Evolutionary conservation across 2,888 invertebrate genomes (phyloP), one percentile per base, ranked within the genome.

Genomic region (Drosophila multiciliata): DNA sequence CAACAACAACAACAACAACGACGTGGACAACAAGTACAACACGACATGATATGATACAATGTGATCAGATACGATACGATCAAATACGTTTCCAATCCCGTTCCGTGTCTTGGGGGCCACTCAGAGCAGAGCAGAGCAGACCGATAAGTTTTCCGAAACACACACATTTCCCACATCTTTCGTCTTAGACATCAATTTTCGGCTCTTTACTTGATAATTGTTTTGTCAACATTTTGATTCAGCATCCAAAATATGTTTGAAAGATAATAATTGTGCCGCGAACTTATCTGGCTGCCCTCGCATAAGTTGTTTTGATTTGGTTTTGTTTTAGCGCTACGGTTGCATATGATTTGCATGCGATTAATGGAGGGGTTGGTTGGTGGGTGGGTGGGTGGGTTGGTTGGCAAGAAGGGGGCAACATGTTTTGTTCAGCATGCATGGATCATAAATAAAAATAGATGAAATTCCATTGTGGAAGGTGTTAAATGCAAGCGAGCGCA

Each of bases 401-500:
- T 6, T 29, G 29, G 29, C 29, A 29, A 29, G 29, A 52, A 49
- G 63, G 49, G 61, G 52, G 78, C 66, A 78, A 70, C 75, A 78
- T 78, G 75, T 75, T 79, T 61, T 75, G 67, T 72, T 67, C 53
- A 42, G 61, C 70, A 61, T 64, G 66, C 45, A 63, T 73, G 73
- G 82, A 81, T 70, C 78, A 80, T 73, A 80, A 78, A 78, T 77
- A 78, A 67, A 87, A 87, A 87, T 87, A 89, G 87, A 87, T 87
- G 83, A 83, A 87, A 87, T 87, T 89, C 89, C 87, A 81, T 52
- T 71, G 78, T 57, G 32, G 68, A 87, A 87, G 89, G 87, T 87
- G 87, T 87, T 87, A 87, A 87, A 85, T 83, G 89, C 85, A 88
- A 90, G 83, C 91, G 83, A 83, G 80, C 78, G 73, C 74, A 72